Base-by-base conservation (phyloP, 2,113 vertebrate genomes). In the Cavia aperea region DNA sequence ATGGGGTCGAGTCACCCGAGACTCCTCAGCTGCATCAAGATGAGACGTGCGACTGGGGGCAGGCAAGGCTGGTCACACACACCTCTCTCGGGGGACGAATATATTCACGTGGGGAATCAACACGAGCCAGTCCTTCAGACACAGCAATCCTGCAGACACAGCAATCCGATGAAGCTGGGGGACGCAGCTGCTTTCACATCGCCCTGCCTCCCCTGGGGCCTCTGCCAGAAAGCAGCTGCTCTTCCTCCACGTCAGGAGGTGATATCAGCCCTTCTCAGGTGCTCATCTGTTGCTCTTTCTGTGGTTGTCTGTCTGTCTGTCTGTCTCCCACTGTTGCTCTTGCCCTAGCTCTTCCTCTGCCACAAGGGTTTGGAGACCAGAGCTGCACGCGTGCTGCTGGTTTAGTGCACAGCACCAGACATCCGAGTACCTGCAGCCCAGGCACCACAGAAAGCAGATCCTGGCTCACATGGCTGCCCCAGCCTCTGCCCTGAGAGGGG, bases 321-420 rank as follows among this genome's bases (percentile, higher is more conserved):
- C 66, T 16, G 16, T 70, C 66, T 70, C 36, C 16, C 18, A 3
- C 16, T 70, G 15, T 68, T 33, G 13, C 66, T 18, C 66, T 70
- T 16, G 4, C 66, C 36, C 15, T 70, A 16, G 15, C 15, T 56
- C 66, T 18, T n/a, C 23, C n/a, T 88, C 75, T 93, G 33, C 16
- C 79, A 39, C 15, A 16, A 33, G 39, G 63, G 23, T 82, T n/a
- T 91, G 94, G 86, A 92, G 66, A 91, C 83, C 84, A 91, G 85
- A 78, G 86, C 39, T 19, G 54, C 43, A 72, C 39, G 54, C 78
- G 81, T 63, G 75, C 88, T 60, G 51, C 66, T 77, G 72, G 49
- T 68, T 94, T n/a, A 89, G 89, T 56, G 77, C 83, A 92, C 82
- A 95, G 93, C 43, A 86, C 23, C 78, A 79, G 58, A 81, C 0